A percentile compares a stretch with the other conserved stretches of the same genome.
Evolutionary conservation across 2,113 vertebrate species (phyloP).

Genomic region (Salvator merianae): DNA sequence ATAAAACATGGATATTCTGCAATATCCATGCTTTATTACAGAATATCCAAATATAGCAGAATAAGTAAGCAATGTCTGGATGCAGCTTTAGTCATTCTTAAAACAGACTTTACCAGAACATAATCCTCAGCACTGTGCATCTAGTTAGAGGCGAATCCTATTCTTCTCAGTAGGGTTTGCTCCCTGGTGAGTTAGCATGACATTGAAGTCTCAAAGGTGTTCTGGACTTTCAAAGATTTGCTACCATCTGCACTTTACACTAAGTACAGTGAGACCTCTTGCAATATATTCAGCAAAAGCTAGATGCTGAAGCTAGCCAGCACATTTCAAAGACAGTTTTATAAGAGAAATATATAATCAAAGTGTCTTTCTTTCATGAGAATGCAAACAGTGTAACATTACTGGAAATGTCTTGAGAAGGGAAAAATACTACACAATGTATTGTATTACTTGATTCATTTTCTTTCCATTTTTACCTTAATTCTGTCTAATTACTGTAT

Average conservation of each 20-base stretch:
- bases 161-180: background rate
- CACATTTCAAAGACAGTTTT: slow-evolving; percentile 20
- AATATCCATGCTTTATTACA: too few relatives aligned
- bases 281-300: background rate
- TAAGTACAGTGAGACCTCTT: background rate
- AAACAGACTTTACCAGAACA: background rate
- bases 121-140: background rate
- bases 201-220: background rate
- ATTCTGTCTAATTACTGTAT: slow-evolving; percentile 52
- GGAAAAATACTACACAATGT: background rate
- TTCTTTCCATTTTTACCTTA: slow-evolving; percentile 53
- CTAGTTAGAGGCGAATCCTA: background rate
- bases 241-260: background rate
- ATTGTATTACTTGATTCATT: slow-evolving; percentile 40
- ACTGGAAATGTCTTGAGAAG: background rate
- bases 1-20: too few relatives aligned
- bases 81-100: too few relatives aligned
- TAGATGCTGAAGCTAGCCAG: background rate
- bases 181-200: background rate
- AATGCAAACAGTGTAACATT: slow-evolving; percentile 30
- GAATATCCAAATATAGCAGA: too few relatives aligned
- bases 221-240: slow-evolving; percentile 23
- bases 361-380: slow-evolving; percentile 9
- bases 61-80: too few relatives aligned
- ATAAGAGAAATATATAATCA: slow-evolving; percentile 6